Evolutionary conservation across 2,113 vertebrate species (phyloP).

Genomic region (Macrotus californicus): DNA sequence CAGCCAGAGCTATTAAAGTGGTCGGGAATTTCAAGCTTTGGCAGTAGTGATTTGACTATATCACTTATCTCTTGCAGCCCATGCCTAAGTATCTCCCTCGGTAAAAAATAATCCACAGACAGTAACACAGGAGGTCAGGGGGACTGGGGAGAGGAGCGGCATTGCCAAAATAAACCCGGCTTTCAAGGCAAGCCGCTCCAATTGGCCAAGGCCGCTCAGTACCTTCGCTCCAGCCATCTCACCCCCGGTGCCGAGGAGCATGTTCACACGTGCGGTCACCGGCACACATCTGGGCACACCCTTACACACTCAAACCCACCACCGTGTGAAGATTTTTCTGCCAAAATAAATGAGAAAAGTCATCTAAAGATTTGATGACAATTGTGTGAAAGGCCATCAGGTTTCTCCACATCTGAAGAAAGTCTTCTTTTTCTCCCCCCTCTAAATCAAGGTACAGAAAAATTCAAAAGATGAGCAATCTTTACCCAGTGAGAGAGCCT

Average conservation of each 20-base stretch:
- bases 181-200: slow-evolving; percentile 69
- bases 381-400: not conserved
- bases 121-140: slow-evolving; percentile 78
- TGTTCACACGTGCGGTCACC: fast-evolving
- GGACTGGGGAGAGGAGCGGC: slow-evolving; percentile 73
- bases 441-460: not conserved
- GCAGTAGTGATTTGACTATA: slow-evolving; percentile 82
- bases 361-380: not conserved
- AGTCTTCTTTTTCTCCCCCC: not conserved
- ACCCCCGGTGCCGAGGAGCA: not conserved
- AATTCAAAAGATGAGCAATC: not conserved
- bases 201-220: slow-evolving; percentile 64
- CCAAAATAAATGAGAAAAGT: not conserved
- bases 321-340: not conserved
- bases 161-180: slow-evolving; percentile 76
- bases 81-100: slow-evolving; percentile 81
- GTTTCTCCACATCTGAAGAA: not conserved
- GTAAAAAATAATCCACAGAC: slow-evolving; percentile 79
- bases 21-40: slow-evolving; percentile 82
- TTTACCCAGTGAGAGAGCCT: fast-evolving
- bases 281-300: no score
- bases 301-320: fast-evolving
- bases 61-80: slow-evolving; percentile 84
- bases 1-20: slow-evolving; percentile 84
- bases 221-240: slow-evolving; percentile 26